Evolutionary conservation across 2,797 vertebrate species (phyloP), one percentile per base, ranked within the genome.

Genomic region (Tachyglossus aculeatus): DNA sequence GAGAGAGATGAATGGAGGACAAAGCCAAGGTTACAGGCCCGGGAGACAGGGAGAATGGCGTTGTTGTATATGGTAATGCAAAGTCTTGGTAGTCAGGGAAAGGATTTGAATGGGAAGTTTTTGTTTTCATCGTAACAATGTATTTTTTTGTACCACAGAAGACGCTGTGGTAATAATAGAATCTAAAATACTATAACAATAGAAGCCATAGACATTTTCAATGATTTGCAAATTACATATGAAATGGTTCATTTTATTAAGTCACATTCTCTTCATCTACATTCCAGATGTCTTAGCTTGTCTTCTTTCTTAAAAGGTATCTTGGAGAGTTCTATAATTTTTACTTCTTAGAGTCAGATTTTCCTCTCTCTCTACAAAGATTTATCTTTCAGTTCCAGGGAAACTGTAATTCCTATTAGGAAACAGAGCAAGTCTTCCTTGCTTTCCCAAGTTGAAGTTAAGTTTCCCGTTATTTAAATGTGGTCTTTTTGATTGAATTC

Each of bases 261-360:
- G 50, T 34, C 66, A 58, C 5, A 68, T 52, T 22, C 38, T 44
- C 25, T 48, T 34, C 41, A 48, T 40, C 9, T 10, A 62, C 8
- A 59, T 51, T 36, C 24, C 60, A 36, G 5, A 14, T 32, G 6
- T 33, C 3, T 58, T 62, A 58, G 32, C n/a, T 52, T 55, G 11
- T 1, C 15, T 48, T 4, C 22, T 60, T 61, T 75, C 38, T 2
- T 33, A 63, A 83, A 50, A 72, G 7, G 36, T 21, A 38, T 19
- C 36, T 37, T 4, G 43, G 4, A 63, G 1, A 34, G 25, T 24
- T 13, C 36, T 31, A 24, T 33, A 66, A 5, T 43, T 12, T 7
- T 63, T 48, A 66, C 37, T 45, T 70, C 45, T 43, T 33, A 63
- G n/a, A n/a, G n/a, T n/a, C n/a, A n/a, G n/a, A n/a, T n/a, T n/a